phyloP scores from a whole-genome alignment of 2,113 vertebrate species.

The Synodontis membranacea region DNA sequence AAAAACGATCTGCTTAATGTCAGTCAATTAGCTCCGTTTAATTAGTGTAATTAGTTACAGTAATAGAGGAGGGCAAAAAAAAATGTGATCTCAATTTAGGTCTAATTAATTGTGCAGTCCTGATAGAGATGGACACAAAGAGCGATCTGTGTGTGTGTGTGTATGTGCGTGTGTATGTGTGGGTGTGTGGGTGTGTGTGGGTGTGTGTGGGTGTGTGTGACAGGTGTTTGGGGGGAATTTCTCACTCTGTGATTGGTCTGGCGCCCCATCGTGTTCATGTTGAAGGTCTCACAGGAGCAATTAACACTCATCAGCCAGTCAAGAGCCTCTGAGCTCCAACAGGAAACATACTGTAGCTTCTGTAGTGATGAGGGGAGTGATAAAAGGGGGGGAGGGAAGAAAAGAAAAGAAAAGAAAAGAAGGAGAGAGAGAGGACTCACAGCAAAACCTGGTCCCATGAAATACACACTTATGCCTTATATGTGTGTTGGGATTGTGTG shows the following conservation, averaged over 20 bases:
- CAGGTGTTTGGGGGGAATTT: slow-evolving; percentile 9
- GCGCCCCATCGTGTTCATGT: neutral
- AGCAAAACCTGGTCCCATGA: neutral
- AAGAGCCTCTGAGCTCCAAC: neutral
- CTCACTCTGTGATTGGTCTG: neutral
- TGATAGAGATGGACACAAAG: neutral
- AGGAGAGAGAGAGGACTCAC: neutral
- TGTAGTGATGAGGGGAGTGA: neutral
- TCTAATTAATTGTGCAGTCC: neutral
- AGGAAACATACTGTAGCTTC: slow-evolving; percentile 8
- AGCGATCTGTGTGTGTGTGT: neutral
- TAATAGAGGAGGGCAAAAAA: neutral
- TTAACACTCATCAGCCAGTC: slow-evolving; percentile 32
- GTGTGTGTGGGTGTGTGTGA: slow-evolving; percentile 1
- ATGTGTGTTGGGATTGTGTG: neutral
- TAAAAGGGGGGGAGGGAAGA: too few species aligned
- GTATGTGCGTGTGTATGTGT: neutral
- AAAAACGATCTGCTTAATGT: neutral
- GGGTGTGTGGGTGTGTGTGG: neutral
- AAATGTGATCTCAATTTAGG: neutral
- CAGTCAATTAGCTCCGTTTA: neutral
- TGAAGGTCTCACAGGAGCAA: slow-evolving; percentile 20
- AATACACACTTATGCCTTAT: neutral
- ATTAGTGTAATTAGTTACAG: neutral
- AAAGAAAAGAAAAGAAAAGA: neutral